A percentile compares a stretch with the other conserved stretches of the same genome.
These are phyloP conservation scores for Drosophila kohkoa DNA, from an alignment of 1,140 invertebrate species.

Conservation along the genomic window DNA sequence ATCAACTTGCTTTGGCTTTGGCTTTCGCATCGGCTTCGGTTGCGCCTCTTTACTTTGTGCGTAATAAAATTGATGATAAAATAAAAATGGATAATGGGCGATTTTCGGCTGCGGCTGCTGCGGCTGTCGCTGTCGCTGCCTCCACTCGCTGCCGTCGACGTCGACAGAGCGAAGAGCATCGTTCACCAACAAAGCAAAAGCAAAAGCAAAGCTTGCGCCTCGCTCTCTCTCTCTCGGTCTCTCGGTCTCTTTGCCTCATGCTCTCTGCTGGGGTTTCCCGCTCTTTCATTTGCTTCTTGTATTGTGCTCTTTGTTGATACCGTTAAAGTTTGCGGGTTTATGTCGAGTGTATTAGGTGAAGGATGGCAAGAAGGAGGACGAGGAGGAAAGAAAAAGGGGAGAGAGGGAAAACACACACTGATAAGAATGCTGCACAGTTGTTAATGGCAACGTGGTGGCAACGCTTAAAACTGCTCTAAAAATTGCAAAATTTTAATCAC, in stretches of 20 bases:
- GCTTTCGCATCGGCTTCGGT: constrained; percentile 41
- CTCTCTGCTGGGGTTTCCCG: constrained; percentile 2
- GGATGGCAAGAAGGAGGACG: background rate
- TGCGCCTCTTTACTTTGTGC: constrained; percentile 75
- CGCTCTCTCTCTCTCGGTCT: constrained; percentile 24
- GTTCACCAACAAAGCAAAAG: no score
- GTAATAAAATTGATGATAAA: constrained; percentile 82
- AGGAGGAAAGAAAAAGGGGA: background rate
- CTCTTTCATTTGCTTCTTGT: constrained; percentile 35
- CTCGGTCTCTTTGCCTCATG: background rate
- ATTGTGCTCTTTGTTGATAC: constrained; percentile 45
- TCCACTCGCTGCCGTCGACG: background rate
- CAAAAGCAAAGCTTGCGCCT: background rate
- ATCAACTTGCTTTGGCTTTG: constrained; percentile 55
- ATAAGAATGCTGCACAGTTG: constrained; percentile 72
- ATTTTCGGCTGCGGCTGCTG: constrained; percentile 58
- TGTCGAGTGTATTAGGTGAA: background rate
- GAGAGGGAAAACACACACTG: constrained; percentile 45
- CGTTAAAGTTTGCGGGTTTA: constrained; percentile 6
- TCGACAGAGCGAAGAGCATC: constrained; percentile 23
- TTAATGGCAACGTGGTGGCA: constrained; percentile 57
- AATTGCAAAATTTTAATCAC: constrained; percentile 75
- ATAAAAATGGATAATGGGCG: constrained; percentile 81
- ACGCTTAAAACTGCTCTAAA: constrained; percentile 44
- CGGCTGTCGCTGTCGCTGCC: background rate